Evolutionary conservation across 2,888 invertebrate species (phyloP), one percentile per base, ranked within the genome.

Genomic region (Dendrolimus pini): DNA sequence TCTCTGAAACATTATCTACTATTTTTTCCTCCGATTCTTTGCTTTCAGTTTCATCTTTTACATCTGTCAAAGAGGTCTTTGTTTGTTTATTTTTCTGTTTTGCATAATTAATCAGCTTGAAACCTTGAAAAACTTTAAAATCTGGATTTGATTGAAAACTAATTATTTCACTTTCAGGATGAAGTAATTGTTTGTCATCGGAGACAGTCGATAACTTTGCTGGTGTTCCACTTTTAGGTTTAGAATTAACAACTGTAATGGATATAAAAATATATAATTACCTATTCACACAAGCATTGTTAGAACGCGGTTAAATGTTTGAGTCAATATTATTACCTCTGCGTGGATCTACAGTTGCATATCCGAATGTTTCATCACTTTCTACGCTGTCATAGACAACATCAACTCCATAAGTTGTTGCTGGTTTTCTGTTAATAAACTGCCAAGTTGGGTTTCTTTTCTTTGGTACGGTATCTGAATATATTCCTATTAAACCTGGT

Each of bases 111-210:
- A 84, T 69, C 1, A 89, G 77, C 72, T 89, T 89, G 63, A 87
- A 89, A 41, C 84, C 83, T 72, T 85, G 78, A 53, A 89, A 64
- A 6, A 86, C 83, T 65, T 85, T 80, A 58, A 89, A 90, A 66
- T 89, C 79, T 53, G 89, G 89, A 54, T 82, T 82, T 0, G 89
- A 80, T 55, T 83, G 82, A 56, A 82, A 88, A 60, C 69, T 82
- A 30, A 89, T 75, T 1, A 81, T 80, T 60, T 81, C 79, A 58
- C 79, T 83, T 65, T 80, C 80, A 7, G 74, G 68, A 54, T 77
- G 66, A 30, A 30, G 6, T 53, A 72, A 70, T 30, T 64, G 58
- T 7, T 62, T 59, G 57, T 81, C 76, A 10, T 74, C 75, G 8
- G 75, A 69, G 30, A 67, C 59, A 9, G 68, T 70, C 1, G 73